These are phyloP conservation scores for Parelbella ahira DNA, from an alignment of 2,888 invertebrate genomes.

Conservation along the genomic window DNA sequence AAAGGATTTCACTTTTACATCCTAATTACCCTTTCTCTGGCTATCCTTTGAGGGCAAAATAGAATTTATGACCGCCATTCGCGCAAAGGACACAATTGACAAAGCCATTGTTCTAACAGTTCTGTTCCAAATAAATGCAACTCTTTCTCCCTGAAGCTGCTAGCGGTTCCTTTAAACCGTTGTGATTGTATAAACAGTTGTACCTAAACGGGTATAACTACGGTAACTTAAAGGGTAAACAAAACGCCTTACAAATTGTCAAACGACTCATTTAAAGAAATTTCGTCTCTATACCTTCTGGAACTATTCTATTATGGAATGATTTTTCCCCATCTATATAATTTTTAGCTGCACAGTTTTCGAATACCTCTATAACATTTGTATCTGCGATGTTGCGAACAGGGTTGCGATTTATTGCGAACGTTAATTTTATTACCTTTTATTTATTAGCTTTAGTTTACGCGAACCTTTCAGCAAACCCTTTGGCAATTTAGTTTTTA, in stretches of 20 bases:
- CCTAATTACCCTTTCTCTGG: slow-evolving; percentile 66
- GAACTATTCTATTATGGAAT: neutral
- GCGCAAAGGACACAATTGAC: slow-evolving; percentile 51
- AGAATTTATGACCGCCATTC: slow-evolving; percentile 64
- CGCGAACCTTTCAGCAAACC: slow-evolving; percentile 51
- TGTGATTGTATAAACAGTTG: slow-evolving; percentile 42
- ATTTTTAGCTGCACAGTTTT: neutral
- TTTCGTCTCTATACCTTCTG: slow-evolving; percentile 5
- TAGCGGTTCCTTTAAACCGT: slow-evolving; percentile 63
- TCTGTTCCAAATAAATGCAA: slow-evolving; percentile 68
- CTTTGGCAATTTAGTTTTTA: slow-evolving; percentile 47
- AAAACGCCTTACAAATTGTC: slow-evolving; percentile 33
- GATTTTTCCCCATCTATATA: slow-evolving; percentile 3
- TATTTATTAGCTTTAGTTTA: slow-evolving; percentile 47
- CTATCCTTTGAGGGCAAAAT: slow-evolving; percentile 52
- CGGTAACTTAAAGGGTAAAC: slow-evolving; percentile 67
- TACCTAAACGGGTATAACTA: slow-evolving; percentile 60
- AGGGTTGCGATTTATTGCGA: slow-evolving; percentile 48
- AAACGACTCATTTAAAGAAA: slow-evolving; percentile 2
- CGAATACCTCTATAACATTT: slow-evolving; percentile 25
- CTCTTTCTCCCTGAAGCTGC: slow-evolving; percentile 55
- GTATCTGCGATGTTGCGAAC: slow-evolving; percentile 49
- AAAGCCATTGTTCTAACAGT: slow-evolving; percentile 40
- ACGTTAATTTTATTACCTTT: slow-evolving; percentile 33
- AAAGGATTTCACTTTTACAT: slow-evolving; percentile 74